phyloP scores from a whole-genome alignment of 2,113 vertebrate genomes.

The Hymenochirus boettgeri region DNA sequence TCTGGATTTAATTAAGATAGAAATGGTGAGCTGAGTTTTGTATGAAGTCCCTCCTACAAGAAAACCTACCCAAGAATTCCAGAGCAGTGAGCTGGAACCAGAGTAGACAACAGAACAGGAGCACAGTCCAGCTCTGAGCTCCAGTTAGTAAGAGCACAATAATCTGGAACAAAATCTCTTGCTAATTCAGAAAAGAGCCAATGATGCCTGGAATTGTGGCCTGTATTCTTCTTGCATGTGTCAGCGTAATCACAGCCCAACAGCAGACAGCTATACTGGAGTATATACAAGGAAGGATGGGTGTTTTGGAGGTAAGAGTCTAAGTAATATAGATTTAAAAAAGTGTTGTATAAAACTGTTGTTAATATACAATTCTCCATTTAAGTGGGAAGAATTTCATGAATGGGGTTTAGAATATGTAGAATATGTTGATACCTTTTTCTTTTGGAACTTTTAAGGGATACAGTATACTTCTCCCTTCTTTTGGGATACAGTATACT shows the following conservation, averaged over 20 bases:
- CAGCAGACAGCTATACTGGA: slow-evolving; percentile 69
- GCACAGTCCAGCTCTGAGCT: slow-evolving; percentile 44
- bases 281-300: slow-evolving; percentile 67
- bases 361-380: too few species aligned
- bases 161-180: slow-evolving; percentile 36
- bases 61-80: slow-evolving; percentile 63
- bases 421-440: too few species aligned
- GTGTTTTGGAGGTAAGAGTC: slow-evolving; percentile 63
- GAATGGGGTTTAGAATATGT: too few species aligned
- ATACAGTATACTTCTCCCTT: too few species aligned
- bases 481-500: too few species aligned
- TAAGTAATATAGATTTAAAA: background rate
- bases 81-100: slow-evolving; percentile 62
- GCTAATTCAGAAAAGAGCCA: slow-evolving; percentile 48
- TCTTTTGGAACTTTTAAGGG: too few species aligned
- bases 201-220: slow-evolving; percentile 51
- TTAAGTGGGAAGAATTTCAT: too few species aligned
- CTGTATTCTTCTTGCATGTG: slow-evolving; percentile 34
- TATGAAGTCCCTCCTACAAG: slow-evolving; percentile 27
- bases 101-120: slow-evolving; percentile 31
- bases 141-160: slow-evolving; percentile 30
- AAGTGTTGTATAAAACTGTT: too few species aligned
- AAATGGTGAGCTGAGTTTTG: slow-evolving; percentile 42
- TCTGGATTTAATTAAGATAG: slow-evolving; percentile 65
- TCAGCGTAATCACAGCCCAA: slow-evolving; percentile 43